A percentile compares a stretch with the other conserved stretches of the same genome.
Conservation (phyloP, 2,797 vertebrate species). For the Chrysocyon brachyurus region DNA sequence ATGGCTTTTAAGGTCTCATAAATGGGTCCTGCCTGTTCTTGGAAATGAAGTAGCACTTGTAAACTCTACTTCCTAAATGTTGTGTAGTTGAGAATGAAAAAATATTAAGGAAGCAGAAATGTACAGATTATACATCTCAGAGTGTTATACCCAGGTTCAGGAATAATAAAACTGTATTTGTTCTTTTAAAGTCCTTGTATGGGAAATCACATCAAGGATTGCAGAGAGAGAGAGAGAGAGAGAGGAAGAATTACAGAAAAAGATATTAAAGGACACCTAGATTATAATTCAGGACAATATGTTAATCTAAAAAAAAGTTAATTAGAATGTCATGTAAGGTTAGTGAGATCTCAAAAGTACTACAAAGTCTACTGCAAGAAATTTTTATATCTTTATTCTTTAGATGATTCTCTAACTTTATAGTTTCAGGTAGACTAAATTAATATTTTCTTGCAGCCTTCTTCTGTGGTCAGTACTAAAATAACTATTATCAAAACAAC, state of each 20-base stretch:
- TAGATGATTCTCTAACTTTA: conserved; percentile 39
- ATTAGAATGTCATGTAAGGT: not conserved
- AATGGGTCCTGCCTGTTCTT: conserved; percentile 67
- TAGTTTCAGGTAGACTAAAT: not conserved
- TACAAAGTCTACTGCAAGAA: not conserved
- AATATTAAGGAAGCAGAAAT: conserved; percentile 21
- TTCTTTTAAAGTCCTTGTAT: not conserved
- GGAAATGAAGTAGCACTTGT: conserved; percentile 64
- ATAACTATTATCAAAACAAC: not conserved
- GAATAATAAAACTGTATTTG: conserved; percentile 54
- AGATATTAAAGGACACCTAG: not conserved
- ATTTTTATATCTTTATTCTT: conserved; percentile 10
- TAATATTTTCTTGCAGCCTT: not conserved
- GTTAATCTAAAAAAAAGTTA: conserved; percentile 51
- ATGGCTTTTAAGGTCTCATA: conserved; percentile 70
- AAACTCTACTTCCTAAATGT: conserved; percentile 49
- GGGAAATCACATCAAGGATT: conserved; percentile 25
- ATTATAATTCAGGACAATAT: conserved; percentile 51
- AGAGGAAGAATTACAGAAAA: not conserved
- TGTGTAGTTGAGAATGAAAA: conserved; percentile 66
- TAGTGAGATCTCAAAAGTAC: not conserved
- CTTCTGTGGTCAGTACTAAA: conserved; percentile 37
- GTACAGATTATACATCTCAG: not conserved
- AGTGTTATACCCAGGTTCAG: not conserved
- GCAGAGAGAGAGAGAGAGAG: not conserved